Percentiles rank a stretch among this genome's conserved stretches.
These are phyloP conservation scores for Hyppa rectilinea DNA, from an alignment of 2,888 invertebrate genomes.

Conservation along the genomic window DNA sequence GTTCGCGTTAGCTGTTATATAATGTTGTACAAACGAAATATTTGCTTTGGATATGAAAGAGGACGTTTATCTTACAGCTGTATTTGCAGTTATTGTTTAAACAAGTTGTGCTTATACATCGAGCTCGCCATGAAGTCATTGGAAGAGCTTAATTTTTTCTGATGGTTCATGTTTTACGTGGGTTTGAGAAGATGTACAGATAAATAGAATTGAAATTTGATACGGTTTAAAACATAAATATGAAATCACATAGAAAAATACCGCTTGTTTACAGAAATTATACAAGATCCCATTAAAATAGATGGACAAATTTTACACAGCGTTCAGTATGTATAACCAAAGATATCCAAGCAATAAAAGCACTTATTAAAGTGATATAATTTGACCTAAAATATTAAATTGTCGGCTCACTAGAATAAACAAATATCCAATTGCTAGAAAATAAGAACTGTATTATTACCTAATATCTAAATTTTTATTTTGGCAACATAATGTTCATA, in stretches of 20 bases:
- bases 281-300: too few relatives aligned
- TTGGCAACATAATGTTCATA: neutral
- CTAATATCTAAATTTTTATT: neutral
- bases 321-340: too few relatives aligned
- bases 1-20: conserved; percentile 25
- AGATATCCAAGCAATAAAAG: too few relatives aligned
- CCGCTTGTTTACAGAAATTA: too few relatives aligned
- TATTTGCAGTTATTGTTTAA: conserved; percentile 30
- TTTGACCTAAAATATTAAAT: too few relatives aligned
- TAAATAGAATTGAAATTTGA: too few relatives aligned
- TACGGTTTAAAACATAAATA: too few relatives aligned
- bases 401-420: too few relatives aligned
- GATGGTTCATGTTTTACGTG: neutral
- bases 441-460: neutral
- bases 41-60: conserved; percentile 32
- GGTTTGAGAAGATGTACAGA: neutral
- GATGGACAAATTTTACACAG: too few relatives aligned
- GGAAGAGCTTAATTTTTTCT: conserved; percentile 9
- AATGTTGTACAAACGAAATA: conserved; percentile 40
- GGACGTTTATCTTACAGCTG: conserved; percentile 17
- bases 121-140: neutral
- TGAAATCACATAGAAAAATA: too few relatives aligned
- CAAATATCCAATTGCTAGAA: too few relatives aligned
- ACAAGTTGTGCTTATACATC: conserved; percentile 7
- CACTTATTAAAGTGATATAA: too few relatives aligned